Evolutionary conservation across 2,888 invertebrate species (phyloP).

Genomic region (Archips crataeganus): DNA sequence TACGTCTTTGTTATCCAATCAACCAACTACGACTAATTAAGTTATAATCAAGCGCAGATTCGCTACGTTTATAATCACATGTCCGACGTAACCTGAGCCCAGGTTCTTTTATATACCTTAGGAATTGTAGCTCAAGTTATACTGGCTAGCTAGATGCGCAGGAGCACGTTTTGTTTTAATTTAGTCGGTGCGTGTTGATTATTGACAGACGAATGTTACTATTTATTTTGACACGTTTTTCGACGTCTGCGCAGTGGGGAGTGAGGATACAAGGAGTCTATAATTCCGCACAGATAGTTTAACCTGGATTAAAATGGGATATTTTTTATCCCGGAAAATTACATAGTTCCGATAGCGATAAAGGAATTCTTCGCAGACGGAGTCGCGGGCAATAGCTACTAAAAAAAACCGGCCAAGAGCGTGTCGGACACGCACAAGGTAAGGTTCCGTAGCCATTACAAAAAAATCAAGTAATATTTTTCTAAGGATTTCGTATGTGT

Average conservation of each 20-base stretch:
- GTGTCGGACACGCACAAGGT: no score
- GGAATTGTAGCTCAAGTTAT: neutral
- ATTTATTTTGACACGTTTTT: conserved; percentile 9
- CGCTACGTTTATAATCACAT: neutral
- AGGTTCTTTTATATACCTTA: neutral
- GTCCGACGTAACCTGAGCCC: neutral
- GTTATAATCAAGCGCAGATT: neutral
- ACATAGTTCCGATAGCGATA: no score
- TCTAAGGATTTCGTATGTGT: no score
- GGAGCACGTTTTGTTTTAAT: neutral
- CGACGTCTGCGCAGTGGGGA: neutral
- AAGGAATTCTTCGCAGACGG: no score
- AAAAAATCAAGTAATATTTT: no score
- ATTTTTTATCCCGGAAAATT: no score
- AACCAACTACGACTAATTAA: neutral
- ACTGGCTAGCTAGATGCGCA: neutral
- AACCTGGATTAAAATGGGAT: no score
- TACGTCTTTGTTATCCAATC: neutral
- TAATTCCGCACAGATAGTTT: neutral
- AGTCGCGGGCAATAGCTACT: no score
- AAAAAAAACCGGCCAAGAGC: no score
- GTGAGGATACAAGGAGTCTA: neutral
- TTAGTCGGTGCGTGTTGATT: neutral
- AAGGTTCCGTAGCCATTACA: no score
- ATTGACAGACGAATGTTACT: conserved; percentile 2